A percentile compares a stretch with the other conserved stretches of the same genome.
phyloP scores from a whole-genome alignment of 2,113 vertebrate genomes.

The Ciconia boyciana region DNA sequence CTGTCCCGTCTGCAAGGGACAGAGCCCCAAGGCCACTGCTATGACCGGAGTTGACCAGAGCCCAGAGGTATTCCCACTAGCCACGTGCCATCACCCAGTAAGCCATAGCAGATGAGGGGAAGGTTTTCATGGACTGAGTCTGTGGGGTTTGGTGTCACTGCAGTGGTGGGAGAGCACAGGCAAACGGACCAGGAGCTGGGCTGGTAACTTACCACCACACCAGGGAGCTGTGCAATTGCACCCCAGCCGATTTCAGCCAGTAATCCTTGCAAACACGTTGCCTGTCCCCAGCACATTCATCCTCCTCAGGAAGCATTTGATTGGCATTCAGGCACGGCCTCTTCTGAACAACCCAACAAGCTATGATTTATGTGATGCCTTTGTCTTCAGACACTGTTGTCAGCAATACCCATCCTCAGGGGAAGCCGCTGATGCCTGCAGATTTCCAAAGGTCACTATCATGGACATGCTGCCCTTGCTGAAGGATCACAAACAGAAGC shows the following conservation, averaged over 20 bases:
- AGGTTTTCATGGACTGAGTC: background rate
- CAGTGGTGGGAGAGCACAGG: background rate
- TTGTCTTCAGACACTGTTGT: slow-evolving; percentile 33
- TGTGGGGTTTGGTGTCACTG: background rate
- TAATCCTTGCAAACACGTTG: background rate
- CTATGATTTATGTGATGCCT: slow-evolving; percentile 17
- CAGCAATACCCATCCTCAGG: slow-evolving; percentile 1
- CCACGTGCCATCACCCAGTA: fast-evolving
- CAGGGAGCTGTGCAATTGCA: background rate
- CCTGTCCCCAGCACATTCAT: background rate
- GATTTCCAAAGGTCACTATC: background rate
- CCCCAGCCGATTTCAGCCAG: background rate
- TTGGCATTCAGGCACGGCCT: background rate
- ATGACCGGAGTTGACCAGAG: background rate
- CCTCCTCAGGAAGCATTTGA: slow-evolving; percentile 3
- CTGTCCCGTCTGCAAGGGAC: background rate
- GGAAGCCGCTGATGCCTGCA: background rate
- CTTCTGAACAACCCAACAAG: background rate
- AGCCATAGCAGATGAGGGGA: background rate
- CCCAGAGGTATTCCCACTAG: background rate
- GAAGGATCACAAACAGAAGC: background rate
- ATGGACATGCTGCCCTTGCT: background rate
- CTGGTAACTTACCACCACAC: background rate
- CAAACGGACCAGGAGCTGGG: background rate
- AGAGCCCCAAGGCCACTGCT: background rate